Conservation (phyloP, 64 coral and sea anemone species). For the Dendrophyllia cribrosa region DNA sequence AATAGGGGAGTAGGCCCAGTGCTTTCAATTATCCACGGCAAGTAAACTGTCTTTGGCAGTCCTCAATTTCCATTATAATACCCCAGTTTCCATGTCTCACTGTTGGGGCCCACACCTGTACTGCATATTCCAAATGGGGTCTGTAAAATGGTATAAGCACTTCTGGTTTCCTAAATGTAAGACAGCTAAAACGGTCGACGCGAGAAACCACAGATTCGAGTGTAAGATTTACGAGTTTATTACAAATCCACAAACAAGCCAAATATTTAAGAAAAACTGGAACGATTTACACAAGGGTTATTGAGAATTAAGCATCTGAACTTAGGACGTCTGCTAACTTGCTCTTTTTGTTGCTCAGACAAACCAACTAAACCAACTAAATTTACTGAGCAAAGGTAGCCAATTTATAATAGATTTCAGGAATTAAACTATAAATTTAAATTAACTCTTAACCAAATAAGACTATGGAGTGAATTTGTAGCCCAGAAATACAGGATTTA, state of each 20-base stretch:
- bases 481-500: background rate
- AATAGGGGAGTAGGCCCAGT: background rate
- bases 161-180: background rate
- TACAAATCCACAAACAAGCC: too few relatives aligned
- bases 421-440: background rate
- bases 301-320: background rate
- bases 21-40: background rate
- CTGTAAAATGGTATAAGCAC: background rate
- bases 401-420: background rate
- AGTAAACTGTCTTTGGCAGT: slow-evolving; percentile 1
- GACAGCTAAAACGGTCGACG: too few relatives aligned
- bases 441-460: background rate
- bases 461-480: background rate
- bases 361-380: background rate
- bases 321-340: background rate
- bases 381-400: background rate
- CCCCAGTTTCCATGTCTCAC: background rate
- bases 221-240: too few relatives aligned
- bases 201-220: too few relatives aligned
- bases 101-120: background rate
- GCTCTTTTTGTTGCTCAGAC: too few relatives aligned
- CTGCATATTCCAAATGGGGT: background rate
- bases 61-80: background rate
- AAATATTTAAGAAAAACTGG: background rate
- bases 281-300: background rate